Percentiles rank a stretch among this genome's conserved stretches.
Conservation (phyloP, 2,888 invertebrate genomes). For the Diarsia brunnea region DNA sequence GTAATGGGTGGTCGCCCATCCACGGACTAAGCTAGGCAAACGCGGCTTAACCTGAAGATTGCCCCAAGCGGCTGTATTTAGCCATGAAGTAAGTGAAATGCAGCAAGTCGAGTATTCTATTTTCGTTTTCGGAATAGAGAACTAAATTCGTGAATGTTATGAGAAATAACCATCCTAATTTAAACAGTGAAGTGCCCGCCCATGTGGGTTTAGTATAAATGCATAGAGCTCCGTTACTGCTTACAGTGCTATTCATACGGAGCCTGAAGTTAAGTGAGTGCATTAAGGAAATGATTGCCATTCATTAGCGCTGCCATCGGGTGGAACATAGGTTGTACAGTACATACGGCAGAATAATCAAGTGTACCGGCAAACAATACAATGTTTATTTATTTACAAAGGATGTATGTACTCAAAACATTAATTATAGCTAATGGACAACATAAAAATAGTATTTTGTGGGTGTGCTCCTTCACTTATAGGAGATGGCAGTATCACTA, state of each 20-base stretch:
- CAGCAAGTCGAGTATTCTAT: conserved; percentile 20
- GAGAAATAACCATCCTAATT: conserved; percentile 42
- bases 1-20: too few species aligned
- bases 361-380: background rate
- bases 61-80: too few species aligned
- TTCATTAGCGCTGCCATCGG: conserved; percentile 43
- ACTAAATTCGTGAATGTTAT: conserved; percentile 37
- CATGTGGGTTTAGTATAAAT: conserved; percentile 44
- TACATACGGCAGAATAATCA: conserved; percentile 19
- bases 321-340: conserved; percentile 42
- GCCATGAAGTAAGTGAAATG: background rate
- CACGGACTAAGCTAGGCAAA: too few species aligned
- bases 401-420: too few species aligned
- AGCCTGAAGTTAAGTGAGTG: conserved; percentile 59
- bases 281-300: conserved; percentile 61
- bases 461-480: too few species aligned
- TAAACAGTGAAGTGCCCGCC: conserved; percentile 38
- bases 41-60: too few species aligned
- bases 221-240: conserved; percentile 45
- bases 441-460: too few species aligned
- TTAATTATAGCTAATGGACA: too few species aligned
- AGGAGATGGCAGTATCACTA: too few species aligned
- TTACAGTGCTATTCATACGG: conserved; percentile 53
- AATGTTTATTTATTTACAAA: background rate
- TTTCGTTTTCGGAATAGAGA: conserved; percentile 12